phyloP scores from a whole-genome alignment of 2,888 invertebrate species.

The Oxyteleia sp. region DNA sequence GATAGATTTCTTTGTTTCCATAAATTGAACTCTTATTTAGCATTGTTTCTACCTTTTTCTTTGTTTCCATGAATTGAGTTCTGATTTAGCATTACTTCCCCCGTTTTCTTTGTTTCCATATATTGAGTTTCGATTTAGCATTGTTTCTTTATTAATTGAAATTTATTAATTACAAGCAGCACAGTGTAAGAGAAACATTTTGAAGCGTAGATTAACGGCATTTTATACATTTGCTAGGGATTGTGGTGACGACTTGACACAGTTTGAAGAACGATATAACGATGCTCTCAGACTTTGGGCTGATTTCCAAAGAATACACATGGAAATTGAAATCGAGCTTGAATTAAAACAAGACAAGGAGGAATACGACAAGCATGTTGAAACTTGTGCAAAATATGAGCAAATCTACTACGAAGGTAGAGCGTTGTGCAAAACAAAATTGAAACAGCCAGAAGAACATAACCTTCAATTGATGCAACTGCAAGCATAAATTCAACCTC shows the following conservation, averaged over 20 bases:
- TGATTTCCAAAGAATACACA: not conserved
- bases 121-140: too few relatives aligned
- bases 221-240: not conserved
- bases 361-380: constrained; percentile 5
- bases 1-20: not conserved
- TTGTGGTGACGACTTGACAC: too few relatives aligned
- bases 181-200: constrained; percentile 3
- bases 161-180: not conserved
- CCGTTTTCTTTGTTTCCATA: too few relatives aligned
- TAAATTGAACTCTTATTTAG: too few relatives aligned
- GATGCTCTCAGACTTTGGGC: too few relatives aligned
- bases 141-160: not conserved
- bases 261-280: too few relatives aligned
- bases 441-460: not conserved
- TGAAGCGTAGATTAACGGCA: not conserved
- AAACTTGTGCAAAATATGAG: constrained; percentile 3
- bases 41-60: too few relatives aligned
- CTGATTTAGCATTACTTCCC: too few relatives aligned
- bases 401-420: constrained; percentile 8
- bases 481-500: not conserved
- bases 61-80: too few relatives aligned
- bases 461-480: not conserved
- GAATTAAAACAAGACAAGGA: constrained; percentile 1
- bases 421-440: not conserved
- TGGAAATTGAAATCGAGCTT: not conserved